Base-by-base conservation (phyloP, 2,113 vertebrate genomes). In the Ophiodon elongatus region DNA sequence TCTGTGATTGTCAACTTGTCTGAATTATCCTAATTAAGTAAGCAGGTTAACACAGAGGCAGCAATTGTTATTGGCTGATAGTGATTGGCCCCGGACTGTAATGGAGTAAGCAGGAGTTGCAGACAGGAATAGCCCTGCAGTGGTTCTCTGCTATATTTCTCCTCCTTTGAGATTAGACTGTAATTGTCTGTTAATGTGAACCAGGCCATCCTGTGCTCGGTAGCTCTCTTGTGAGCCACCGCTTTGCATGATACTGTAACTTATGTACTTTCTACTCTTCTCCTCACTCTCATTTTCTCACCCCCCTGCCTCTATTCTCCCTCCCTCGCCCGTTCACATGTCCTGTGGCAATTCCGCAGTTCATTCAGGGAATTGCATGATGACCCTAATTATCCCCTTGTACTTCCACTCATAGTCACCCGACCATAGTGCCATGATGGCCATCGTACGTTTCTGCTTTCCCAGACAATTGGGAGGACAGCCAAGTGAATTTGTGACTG, bases 181-280 rank as follows among this genome's bases (percentile, higher is more conserved):
- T 92, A 94, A 94, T 94, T 94, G 91, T 89, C 87, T 94, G 76
- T 87, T 94, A 92, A 94, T 94, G 74, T 89, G 88, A 94, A 94
- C 91, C 87, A 92, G 93, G 93, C 91, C 93, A 91, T 83, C 35
- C 43, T 84, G 82, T 85, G 84, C 90, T 90, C n/a, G 13, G 23
- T 71, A 62, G 73, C 82, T 85, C 86, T 85, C 82, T 64, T 62
- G 64, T 70, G 84, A 78, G 86, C 83, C 39, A 21, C 47, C 75
- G 78, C 74, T 82, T 85, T 56, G 74, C 76, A 60, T 71, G 75
- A 85, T 80, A 57, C 72, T 65, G 21, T 84, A 76, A 76, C 62
- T 73, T 78, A 50, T 66, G 43, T 69, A 54, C 57, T 47, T 76
- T 80, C 39, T 64, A 6, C 67, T 33, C 70, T 57, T 35, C 41